Base-by-base conservation (phyloP, 2,113 vertebrate species). In the Syngnathus typhle region DNA sequence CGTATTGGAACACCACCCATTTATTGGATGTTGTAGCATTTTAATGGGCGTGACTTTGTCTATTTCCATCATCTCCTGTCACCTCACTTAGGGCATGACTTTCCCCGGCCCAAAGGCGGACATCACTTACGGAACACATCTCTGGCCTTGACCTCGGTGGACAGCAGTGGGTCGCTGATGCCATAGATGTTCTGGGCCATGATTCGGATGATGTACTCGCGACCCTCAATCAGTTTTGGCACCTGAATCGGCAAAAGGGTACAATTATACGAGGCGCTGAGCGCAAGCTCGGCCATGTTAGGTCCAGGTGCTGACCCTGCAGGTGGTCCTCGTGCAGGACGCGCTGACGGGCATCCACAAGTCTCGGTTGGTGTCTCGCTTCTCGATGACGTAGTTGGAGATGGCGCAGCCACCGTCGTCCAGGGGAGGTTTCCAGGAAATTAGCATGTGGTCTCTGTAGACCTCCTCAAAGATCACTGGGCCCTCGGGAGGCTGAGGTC, bases 381-480 rank as follows among this genome's bases (percentile, higher is more conserved):
- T 99, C 86, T 99, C 97, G 71, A 99, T 79, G 84, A 98, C 93
- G 75, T 99, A 99, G 90, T 98, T 99, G 79, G 95, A 98, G 75
- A 99, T 85, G 78, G 92, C 88, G 83, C 94, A 95, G 73, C 97
- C 97, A 71, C 97, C 97, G n/a, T 99, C 94, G 81, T 99, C 96
- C 74, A 97, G 89, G 39, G 97, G 96, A 60, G 95, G 96, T 63
- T 95, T 97, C 97, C 97, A 99, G 63, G 96, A 95, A 84, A 98
- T 90, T 32, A 96, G 71, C 94, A 99, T 95, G 84, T 95, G 85
- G 80, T 96, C 94, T 86, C 93, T 95, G 87, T 93, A 95, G 65
- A 99, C 90, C 81, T 98, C 96, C 43, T 98, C 87, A 87, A 99
- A 99, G 63, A 90, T 86, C 69, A 98, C 94, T 9, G 97, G 97